Conservation (phyloP, 2,797 vertebrate genomes). For the Vespertilio murinus region DNA sequence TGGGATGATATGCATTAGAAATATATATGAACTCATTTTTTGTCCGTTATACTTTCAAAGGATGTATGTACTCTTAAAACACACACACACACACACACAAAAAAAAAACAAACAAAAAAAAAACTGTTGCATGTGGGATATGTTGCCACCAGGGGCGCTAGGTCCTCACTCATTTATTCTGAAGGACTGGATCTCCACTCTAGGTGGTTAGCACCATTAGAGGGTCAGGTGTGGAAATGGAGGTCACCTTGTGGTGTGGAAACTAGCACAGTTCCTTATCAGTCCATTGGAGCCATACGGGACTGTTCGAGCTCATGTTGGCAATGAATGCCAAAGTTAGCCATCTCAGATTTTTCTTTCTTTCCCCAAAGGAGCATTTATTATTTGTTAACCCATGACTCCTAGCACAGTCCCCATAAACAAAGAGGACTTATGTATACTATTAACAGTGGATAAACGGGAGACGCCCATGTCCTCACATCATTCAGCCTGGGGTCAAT, state of each 20-base stretch:
- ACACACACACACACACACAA: neutral
- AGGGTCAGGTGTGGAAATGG: neutral
- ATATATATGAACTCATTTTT: accelerated
- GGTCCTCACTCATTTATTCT: neutral
- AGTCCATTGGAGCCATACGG: accelerated
- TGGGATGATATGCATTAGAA: too few relatives aligned
- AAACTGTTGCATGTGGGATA: neutral
- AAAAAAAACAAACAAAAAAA: too few relatives aligned
- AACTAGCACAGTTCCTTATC: neutral
- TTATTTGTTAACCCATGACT: neutral
- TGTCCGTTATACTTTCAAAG: neutral
- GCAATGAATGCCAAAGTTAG: neutral
- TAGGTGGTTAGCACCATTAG: neutral
- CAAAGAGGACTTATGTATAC: neutral
- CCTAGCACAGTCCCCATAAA: neutral
- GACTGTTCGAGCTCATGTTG: neutral
- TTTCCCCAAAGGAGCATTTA: neutral
- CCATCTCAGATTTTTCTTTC: neutral
- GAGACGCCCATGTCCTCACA: accelerated
- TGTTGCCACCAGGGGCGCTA: too few relatives aligned
- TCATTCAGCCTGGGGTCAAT: accelerated
- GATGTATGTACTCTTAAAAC: neutral
- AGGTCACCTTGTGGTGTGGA: neutral
- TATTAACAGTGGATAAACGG: neutral
- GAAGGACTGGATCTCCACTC: neutral